Evolutionary conservation across 2,797 vertebrate species (phyloP), one percentile per base, ranked within the genome.

Genomic region (Todus mexicanus): DNA sequence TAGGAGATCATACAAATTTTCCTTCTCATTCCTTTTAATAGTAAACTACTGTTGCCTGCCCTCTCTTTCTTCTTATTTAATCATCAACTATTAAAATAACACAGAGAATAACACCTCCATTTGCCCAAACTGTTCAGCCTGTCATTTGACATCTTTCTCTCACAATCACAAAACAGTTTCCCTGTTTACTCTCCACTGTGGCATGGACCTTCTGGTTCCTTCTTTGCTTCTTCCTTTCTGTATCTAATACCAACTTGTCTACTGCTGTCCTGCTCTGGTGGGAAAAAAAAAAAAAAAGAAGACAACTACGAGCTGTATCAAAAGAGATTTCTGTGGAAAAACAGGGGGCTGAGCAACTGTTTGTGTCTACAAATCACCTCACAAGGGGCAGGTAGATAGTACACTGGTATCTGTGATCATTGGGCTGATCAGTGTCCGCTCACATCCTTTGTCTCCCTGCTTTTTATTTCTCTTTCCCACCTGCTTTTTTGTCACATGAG

Each of bases 1-100:
- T 61, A 79, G 64, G 53, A 91, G 48, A 92, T 92, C 93, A 50
- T 76, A 86, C 45, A 23, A 5, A 89, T 94, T 95, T 92, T 79
- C 70, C 64, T 86, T 76, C 76, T 88, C 72, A 56, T 64, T 47
- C 60, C 25, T 87, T 89, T 87, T 60, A 84, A 71, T 81, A 79
- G 87, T 31, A 60, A 88, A 88, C 57, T 56, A 60, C 11, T 78
- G 74, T 48, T 64, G 48, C 57, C 71, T 89, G 73, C 70, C 63
- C 65, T 92, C 63, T 89, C 63, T 75, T 50, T 86, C 43, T 70
- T 79, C 56, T 53, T 92, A 73, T 72, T 89, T 84, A 72, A 84
- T 78, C 68, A 79, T 19, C 71, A 88, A 48, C 91, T 53, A 12
- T 69, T 90, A 64, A 68, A 93, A 74, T 35, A 68, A 38, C 0